Conservation (phyloP, 1,140 invertebrate species). For the Venustaconcha ellipsiformis region DNA sequence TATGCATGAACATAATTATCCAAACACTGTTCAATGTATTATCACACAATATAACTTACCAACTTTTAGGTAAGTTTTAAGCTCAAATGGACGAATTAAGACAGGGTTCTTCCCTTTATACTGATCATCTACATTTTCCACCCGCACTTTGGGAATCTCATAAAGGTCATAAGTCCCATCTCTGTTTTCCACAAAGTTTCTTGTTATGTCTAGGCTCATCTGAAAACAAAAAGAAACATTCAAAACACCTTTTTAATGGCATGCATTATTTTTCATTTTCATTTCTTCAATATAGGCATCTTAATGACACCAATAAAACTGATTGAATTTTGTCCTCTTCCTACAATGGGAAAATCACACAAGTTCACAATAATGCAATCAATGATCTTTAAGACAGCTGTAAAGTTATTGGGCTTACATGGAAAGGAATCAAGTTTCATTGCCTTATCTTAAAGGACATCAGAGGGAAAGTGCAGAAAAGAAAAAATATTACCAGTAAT, state of each 20-base stretch:
- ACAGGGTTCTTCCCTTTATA: constrained; percentile 69
- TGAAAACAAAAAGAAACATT: constrained; percentile 52
- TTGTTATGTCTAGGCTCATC: constrained; percentile 77
- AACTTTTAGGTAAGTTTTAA: constrained; percentile 81
- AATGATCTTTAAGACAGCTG: no score
- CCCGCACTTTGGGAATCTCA: constrained; percentile 72
- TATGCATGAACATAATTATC: not conserved
- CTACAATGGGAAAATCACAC: no score
- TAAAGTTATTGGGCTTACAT: no score
- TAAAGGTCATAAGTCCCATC: constrained; percentile 78
- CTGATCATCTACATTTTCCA: constrained; percentile 68
- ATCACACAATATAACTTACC: constrained; percentile 69
- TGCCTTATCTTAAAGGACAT: no score
- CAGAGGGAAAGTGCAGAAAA: no score
- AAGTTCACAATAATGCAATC: no score
- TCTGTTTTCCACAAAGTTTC: constrained; percentile 78
- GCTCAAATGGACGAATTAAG: constrained; percentile 76
- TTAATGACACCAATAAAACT: no score
- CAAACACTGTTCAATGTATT: not conserved
- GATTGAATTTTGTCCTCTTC: no score
- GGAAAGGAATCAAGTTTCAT: no score
- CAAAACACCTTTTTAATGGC: not conserved
- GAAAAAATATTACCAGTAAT: no score
- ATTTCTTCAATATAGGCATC: no score
- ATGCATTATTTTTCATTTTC: not conserved